These are phyloP conservation scores for Spilogale gracilis DNA, from an alignment of 2,113 vertebrate genomes.

Conservation along the genomic window DNA sequence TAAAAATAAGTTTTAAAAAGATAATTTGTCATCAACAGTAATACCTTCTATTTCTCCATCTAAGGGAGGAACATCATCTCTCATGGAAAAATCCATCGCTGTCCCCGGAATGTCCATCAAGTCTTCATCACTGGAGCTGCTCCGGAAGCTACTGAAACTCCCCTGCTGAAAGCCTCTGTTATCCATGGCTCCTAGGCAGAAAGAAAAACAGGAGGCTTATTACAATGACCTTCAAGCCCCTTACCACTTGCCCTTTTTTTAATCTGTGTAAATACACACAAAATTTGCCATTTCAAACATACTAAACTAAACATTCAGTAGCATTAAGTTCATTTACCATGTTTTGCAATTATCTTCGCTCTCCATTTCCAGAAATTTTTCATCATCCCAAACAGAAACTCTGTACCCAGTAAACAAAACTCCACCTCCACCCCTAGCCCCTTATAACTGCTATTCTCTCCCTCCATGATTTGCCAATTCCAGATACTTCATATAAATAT, in stretches of 20 bases:
- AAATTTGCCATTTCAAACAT: conserved; percentile 28
- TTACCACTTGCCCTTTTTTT: not conserved
- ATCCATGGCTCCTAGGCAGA: conserved; percentile 88
- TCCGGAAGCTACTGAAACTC: conserved; percentile 90
- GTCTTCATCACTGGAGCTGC: conserved; percentile 94
- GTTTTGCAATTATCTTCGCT: not conserved
- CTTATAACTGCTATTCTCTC: not conserved
- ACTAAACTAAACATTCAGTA: conserved; percentile 49
- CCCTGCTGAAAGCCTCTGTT: conserved; percentile 88
- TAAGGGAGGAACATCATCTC: conserved; percentile 93
- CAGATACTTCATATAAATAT: conserved; percentile 32
- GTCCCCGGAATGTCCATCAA: conserved; percentile 95
- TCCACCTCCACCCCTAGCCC: not conserved
- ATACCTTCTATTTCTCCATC: conserved; percentile 92
- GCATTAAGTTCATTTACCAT: not conserved
- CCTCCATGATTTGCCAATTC: conserved; percentile 2
- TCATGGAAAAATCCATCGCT: conserved; percentile 91
- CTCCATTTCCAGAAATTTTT: conserved; percentile 40
- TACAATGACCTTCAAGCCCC: not conserved
- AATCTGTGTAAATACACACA: not conserved
- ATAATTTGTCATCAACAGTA: conserved; percentile 41
- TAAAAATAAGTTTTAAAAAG: conserved; percentile 38
- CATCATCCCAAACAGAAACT: conserved; percentile 50
- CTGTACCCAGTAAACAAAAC: not conserved
- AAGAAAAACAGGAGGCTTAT: conserved; percentile 57